Evolutionary conservation across 1,140 invertebrate species (phyloP).

Genomic region (Nymphalis io): DNA sequence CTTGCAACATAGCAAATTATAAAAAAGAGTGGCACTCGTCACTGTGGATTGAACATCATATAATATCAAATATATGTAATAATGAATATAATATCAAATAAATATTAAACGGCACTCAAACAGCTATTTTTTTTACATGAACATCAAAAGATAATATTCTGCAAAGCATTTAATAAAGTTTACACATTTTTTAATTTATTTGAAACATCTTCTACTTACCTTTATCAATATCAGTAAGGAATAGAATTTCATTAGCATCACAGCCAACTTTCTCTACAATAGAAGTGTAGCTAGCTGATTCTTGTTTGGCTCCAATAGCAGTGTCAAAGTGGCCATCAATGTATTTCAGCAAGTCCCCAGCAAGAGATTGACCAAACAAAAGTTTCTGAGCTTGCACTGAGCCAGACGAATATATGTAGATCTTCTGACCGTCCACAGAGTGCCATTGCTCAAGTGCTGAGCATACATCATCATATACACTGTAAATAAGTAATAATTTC

Average conservation of each 20-base stretch:
- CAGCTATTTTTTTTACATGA: no score
- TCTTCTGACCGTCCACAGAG: conserved; percentile 81
- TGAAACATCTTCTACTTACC: conserved; percentile 79
- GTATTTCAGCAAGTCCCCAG: conserved; percentile 88
- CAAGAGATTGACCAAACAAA: conserved; percentile 88
- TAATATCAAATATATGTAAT: no score
- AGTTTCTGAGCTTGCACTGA: conserved; percentile 95
- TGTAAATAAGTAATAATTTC: conserved; percentile 10
- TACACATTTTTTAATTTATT: conserved; percentile 4
- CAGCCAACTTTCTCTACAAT: conserved; percentile 86
- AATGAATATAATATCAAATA: no score
- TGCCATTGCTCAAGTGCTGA: conserved; percentile 87
- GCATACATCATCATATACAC: conserved; percentile 93
- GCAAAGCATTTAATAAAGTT: neutral
- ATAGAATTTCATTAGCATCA: conserved; percentile 86
- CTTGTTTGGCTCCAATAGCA: conserved; percentile 89
- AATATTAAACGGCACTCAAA: no score
- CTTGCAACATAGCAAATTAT: no score
- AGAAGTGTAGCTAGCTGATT: conserved; percentile 86
- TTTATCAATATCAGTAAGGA: conserved; percentile 91
- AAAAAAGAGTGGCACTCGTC: no score
- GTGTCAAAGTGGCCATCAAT: conserved; percentile 94
- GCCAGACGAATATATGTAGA: conserved; percentile 96
- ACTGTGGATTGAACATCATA: no score
- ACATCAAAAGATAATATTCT: neutral